Percentiles rank a stretch among this genome's conserved stretches.
These are phyloP conservation scores for Scaptomyza pallida DNA, from an alignment of 1,140 invertebrate genomes.

Conservation along the genomic window DNA sequence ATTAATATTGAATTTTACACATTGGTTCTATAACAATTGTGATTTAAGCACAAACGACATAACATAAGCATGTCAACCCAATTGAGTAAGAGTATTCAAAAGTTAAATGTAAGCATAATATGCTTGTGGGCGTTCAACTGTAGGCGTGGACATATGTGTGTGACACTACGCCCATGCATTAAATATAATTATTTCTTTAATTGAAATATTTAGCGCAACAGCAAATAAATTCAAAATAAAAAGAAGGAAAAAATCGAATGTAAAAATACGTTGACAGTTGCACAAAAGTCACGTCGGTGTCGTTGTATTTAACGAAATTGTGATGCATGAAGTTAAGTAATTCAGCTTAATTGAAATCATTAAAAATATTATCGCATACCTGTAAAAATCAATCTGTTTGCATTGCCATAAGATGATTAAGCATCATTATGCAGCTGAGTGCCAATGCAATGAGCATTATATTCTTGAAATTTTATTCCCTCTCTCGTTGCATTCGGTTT, in stretches of 20 bases:
- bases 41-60: not conserved
- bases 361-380: constrained; percentile 62
- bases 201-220: constrained; percentile 74
- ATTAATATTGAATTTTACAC: no score
- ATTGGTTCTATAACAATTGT: not conserved
- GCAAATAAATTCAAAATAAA: constrained; percentile 33
- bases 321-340: constrained; percentile 55
- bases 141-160: constrained; percentile 36
- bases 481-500: not conserved
- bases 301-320: constrained; percentile 51
- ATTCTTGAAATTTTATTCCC: not conserved
- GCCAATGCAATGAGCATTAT: not conserved
- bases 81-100: not conserved
- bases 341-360: constrained; percentile 74
- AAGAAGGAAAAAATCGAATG: constrained; percentile 23
- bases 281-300: constrained; percentile 70
- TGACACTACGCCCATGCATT: constrained; percentile 50
- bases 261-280: constrained; percentile 61
- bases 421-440: not conserved
- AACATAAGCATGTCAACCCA: not conserved
- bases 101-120: constrained; percentile 20
- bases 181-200: constrained; percentile 81
- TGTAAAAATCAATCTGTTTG: constrained; percentile 27
- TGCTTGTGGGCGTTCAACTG: constrained; percentile 21
- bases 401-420: constrained; percentile 4